Conservation (phyloP, 2,113 vertebrate genomes). For the Gallinago paraguaiae region DNA sequence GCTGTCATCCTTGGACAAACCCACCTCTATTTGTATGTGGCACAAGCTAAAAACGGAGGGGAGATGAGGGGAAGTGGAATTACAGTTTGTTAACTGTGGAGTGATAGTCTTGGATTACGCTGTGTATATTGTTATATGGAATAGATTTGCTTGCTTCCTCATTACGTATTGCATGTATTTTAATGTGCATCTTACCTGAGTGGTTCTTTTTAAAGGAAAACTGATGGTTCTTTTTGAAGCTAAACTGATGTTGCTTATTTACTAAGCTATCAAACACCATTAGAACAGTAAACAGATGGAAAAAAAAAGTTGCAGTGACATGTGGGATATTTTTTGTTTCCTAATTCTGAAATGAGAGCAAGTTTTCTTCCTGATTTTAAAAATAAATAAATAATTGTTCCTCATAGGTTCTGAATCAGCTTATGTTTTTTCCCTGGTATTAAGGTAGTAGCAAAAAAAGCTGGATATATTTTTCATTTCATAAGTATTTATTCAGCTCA, state of each 20-base stretch:
- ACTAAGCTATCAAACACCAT: background rate
- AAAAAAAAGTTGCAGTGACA: background rate
- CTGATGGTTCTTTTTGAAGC: background rate
- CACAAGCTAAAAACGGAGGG: background rate
- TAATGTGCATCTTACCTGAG: background rate
- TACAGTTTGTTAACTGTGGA: background rate
- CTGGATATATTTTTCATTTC: background rate
- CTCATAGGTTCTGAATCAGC: background rate
- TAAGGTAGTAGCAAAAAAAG: background rate
- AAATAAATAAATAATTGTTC: background rate
- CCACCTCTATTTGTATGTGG: background rate
- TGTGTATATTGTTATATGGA: background rate
- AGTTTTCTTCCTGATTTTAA: background rate
- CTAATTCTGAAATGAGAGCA: background rate
- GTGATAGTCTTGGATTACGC: background rate
- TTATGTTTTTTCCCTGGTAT: background rate
- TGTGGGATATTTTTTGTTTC: background rate
- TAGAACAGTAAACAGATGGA: slow-evolving; percentile 17
- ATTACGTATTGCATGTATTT: background rate
- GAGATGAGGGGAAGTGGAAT: background rate
- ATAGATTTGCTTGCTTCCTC: background rate
- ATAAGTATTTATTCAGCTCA: background rate
- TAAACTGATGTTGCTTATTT: background rate
- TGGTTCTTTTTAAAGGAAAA: background rate
- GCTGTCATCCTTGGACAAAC: background rate